Conservation (phyloP, 1,140 invertebrate genomes). For the Augochlora pura region DNA sequence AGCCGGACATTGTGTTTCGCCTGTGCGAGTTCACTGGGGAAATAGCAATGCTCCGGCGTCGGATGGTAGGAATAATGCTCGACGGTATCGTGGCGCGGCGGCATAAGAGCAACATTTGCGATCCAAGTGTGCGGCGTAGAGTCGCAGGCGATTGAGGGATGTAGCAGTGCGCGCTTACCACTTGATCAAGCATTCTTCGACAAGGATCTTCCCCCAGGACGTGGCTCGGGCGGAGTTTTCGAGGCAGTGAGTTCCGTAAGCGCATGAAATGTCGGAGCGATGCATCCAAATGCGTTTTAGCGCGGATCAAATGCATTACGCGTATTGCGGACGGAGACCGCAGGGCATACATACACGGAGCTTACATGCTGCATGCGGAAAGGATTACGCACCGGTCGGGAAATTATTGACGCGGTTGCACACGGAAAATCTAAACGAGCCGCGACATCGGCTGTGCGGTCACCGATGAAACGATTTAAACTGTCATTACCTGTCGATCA, state of each 20-base stretch:
- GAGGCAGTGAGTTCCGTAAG: slow-evolving; percentile 57
- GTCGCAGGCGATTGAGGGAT: neutral
- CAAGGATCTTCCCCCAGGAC: slow-evolving; percentile 4
- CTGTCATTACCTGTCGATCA: slow-evolving; percentile 76
- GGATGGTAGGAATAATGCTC: neutral
- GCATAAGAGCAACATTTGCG: slow-evolving; percentile 8
- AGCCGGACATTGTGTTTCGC: neutral
- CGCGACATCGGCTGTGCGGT: slow-evolving; percentile 56
- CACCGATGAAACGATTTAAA: slow-evolving; percentile 66
- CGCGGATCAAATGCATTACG: slow-evolving; percentile 75
- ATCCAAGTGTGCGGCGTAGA: neutral
- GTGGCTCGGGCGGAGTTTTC: slow-evolving; percentile 22
- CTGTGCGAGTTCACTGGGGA: neutral
- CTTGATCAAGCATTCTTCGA: slow-evolving; percentile 36
- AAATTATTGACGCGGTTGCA: slow-evolving; percentile 54
- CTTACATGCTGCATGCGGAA: slow-evolving; percentile 71
- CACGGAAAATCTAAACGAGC: slow-evolving; percentile 50
- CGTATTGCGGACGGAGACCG: slow-evolving; percentile 53
- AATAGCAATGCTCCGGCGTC: neutral
- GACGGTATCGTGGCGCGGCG: neutral
- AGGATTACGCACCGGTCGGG: slow-evolving; percentile 63
- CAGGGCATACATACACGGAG: slow-evolving; percentile 60
- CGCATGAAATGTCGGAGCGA: slow-evolving; percentile 64
- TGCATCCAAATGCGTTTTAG: slow-evolving; percentile 73
- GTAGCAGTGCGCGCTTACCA: slow-evolving; percentile 7